Conservation (phyloP, 2,888 invertebrate species). For the Crocallis elinguaria region DNA sequence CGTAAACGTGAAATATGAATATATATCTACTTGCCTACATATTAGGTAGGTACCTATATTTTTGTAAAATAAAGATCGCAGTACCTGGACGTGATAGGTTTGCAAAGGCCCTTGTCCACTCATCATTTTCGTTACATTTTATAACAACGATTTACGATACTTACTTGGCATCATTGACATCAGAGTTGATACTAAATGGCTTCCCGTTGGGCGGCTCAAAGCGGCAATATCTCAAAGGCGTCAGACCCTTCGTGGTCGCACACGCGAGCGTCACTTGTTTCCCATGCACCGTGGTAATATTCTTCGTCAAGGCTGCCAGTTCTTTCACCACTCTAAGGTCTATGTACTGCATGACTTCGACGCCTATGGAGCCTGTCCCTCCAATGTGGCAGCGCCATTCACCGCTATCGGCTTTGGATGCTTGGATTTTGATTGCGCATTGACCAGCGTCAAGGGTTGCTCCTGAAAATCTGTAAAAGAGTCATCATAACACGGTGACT, state of each 20-base stretch:
- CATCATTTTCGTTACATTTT: too few species aligned
- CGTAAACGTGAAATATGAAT: too few species aligned
- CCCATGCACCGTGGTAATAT: conserved; percentile 57
- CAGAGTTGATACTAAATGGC: conserved; percentile 74
- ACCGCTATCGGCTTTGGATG: conserved; percentile 61
- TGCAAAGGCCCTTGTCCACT: too few species aligned
- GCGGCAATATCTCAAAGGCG: conserved; percentile 75
- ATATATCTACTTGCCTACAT: too few species aligned
- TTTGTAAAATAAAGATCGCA: too few species aligned
- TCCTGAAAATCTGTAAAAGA: conserved; percentile 62
- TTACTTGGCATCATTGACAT: conserved; percentile 44
- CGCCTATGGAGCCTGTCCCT: conserved; percentile 46
- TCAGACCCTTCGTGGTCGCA: conserved; percentile 60
- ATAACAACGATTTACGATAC: conserved; percentile 70
- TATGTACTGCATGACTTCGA: conserved; percentile 63
- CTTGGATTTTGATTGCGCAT: conserved; percentile 65
- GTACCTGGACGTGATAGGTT: too few species aligned
- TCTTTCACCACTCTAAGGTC: conserved; percentile 63
- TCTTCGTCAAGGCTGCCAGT: conserved; percentile 64
- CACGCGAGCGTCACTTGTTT: conserved; percentile 68
- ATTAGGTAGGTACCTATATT: too few species aligned
- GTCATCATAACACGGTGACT: neutral
- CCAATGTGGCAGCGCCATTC: conserved; percentile 81
- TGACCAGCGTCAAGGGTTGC: conserved; percentile 62
- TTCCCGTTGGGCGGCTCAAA: conserved; percentile 74